Evolutionary conservation across 2,113 vertebrate genomes (phyloP), one percentile per base, ranked within the genome.

Genomic region (Balaenoptera acutorostrata): DNA sequence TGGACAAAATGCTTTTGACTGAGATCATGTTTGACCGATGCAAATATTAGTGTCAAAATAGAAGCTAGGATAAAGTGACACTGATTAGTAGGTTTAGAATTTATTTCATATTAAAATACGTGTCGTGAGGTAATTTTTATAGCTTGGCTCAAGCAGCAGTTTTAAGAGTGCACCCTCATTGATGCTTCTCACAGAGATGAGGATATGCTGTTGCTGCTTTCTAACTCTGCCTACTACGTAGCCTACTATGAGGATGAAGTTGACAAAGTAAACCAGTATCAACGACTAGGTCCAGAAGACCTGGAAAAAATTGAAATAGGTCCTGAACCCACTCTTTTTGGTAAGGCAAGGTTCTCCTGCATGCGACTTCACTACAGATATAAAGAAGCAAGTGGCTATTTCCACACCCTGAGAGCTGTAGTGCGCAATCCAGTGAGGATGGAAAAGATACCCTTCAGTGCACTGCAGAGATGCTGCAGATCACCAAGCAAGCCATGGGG

Each of bases 301-400:
- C 98, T 99, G 98, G 99, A 99, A 97, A 99, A 99, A 98, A 99
- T 99, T 80, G 99, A 99, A 99, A 99, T 99, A 97, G 99, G 99
- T 93, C 99, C 99, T 17, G 99, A 99, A 92, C 99, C 99, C 29
- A 99, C 99, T 66, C 99, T 99, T 52, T 99, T 99, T 97, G 99
- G 99, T 71, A 99, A 99, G 97, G 99, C 99, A 33, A 99, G 99
- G 98, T 99, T 99, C 98, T 99, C 99, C 87, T 99, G 99, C 97
- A 99, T 99, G 99, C 98, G 99, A 94, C 91, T 99, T 97, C 99
- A 99, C 97, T 99, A 99, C 98, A 99, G 95, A 77, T 98, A 98
- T 13, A 99, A 98, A 82, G 99, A 99, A 18, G 97, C 41, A 0
- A 98, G 99, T 3, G 99, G 99, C 8, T 99, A 99, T 98, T 99